Percentiles rank a stretch among this genome's conserved stretches.
Conservation (phyloP, 2,113 vertebrate species). For the Amia ocellicauda region DNA sequence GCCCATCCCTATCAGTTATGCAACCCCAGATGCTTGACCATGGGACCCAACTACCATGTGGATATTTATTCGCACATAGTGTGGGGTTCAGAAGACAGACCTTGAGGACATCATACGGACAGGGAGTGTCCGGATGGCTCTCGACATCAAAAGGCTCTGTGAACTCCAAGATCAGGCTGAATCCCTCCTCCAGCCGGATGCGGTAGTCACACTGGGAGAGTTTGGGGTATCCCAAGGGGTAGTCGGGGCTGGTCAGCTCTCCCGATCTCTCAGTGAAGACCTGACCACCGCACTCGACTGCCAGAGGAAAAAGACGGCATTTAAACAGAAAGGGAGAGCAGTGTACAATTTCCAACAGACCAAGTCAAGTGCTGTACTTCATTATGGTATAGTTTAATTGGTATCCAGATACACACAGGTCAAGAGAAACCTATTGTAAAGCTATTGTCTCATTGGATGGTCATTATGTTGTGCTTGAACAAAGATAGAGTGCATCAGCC, state of each 20-base stretch:
- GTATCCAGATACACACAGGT: too few species aligned
- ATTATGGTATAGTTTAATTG: too few species aligned
- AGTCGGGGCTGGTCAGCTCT: conserved; percentile 66
- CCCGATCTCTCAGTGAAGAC: conserved; percentile 57
- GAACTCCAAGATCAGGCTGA: conserved; percentile 68
- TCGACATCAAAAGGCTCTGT: conserved; percentile 70
- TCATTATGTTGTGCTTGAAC: too few species aligned
- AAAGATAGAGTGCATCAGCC: too few species aligned
- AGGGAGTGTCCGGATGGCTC: conserved; percentile 54
- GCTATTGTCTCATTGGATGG: too few species aligned
- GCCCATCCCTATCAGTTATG: too few species aligned
- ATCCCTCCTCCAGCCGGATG: conserved; percentile 65
- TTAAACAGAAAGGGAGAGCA: too few species aligned
- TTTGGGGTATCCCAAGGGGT: conserved; percentile 61
- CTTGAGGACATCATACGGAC: conserved; percentile 74
- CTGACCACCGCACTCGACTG: conserved; percentile 64
- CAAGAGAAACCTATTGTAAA: too few species aligned
- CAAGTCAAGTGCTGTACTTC: too few species aligned
- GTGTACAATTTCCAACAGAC: too few species aligned
- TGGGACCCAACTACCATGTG: neutral
- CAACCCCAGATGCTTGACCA: too few species aligned
- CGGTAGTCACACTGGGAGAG: conserved; percentile 67
- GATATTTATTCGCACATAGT: too few species aligned
- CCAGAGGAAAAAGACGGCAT: conserved; percentile 9
- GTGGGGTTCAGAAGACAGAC: conserved; percentile 46